These are phyloP conservation scores for Cavia aperea DNA, from an alignment of 2,113 vertebrate genomes.

Conservation along the genomic window DNA sequence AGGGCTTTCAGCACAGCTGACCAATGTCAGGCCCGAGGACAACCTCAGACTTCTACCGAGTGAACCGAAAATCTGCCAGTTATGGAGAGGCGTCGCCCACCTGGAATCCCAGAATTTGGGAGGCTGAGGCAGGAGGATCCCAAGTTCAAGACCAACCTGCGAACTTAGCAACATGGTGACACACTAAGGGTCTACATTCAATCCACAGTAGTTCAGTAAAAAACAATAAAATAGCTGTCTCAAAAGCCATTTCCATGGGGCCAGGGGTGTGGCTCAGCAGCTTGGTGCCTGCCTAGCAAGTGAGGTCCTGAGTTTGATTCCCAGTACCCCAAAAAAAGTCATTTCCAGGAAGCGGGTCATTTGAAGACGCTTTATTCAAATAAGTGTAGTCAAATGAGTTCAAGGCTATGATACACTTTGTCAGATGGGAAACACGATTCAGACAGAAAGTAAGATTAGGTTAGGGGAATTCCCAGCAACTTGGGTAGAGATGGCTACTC, in stretches of 20 bases:
- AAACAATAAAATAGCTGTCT: background rate
- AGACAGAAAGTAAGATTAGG: background rate
- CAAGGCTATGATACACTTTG: background rate
- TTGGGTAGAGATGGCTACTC: background rate
- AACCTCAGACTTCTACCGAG: background rate
- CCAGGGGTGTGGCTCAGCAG: too few relatives aligned
- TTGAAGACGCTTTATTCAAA: conserved; percentile 31
- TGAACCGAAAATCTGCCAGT: background rate
- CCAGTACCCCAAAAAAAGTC: background rate
- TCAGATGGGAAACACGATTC: conserved; percentile 3
- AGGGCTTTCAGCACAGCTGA: background rate
- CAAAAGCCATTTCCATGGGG: background rate
- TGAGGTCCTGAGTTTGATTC: too few relatives aligned
- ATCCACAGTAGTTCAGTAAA: background rate
- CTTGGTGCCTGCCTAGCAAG: too few relatives aligned
- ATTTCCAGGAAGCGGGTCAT: conserved; percentile 3
- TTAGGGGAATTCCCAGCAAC: background rate
- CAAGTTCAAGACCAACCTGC: background rate
- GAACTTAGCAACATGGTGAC: background rate
- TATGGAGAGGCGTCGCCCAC: background rate
- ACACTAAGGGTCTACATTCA: background rate
- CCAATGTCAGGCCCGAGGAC: background rate
- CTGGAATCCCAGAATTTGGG: background rate
- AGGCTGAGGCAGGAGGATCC: background rate
- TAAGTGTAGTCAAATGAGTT: background rate